Evolutionary conservation across 2,113 vertebrate genomes (phyloP), one percentile per base, ranked within the genome.

Genomic region (Psephotus haematonotus): DNA sequence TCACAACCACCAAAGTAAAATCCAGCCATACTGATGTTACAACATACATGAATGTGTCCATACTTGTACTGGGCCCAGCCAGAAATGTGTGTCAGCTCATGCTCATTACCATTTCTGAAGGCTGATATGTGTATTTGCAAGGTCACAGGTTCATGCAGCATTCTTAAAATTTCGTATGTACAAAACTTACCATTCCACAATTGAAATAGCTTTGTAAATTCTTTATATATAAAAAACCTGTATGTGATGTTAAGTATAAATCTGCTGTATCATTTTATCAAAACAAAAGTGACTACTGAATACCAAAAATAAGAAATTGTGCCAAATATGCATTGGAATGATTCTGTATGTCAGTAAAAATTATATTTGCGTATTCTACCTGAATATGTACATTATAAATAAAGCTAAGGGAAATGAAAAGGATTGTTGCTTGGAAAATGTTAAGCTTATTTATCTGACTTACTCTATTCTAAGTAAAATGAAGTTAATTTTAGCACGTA

Each of bases 171-270:
- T 97, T 90, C 64, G 47, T 52, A n/a, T 94, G 64, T 93, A 75
- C 68, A 85, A 97, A 77, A 90, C 44, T 27, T 94, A 91, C 39
- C 70, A 93, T 97, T 96, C 50, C 90, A 69, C 88, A 95, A 70
- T 44, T 95, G 94, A 96, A 89, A 81, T 92, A 92, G 33, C 93
- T 95, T 39, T 97, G 89, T 97, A 93, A 98, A 97, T 96, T 96
- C 96, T 97, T 98, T 97, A 93, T 94, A 88, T 97, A 97, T 86
- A 94, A 64, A 90, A 92, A 94, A 86, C 23, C 25, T 92, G 33
- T 82, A 82, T 91, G 82, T 95, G 83, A 96, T 95, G 68, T 76
- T 75, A 92, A 94, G 69, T 95, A 62, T 97, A 91, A 91, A 90
- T 92, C 85, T 96, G 41, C 91, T 96, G 52, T 97, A 64, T 93